These are phyloP conservation scores for Drosophila pachea DNA, from an alignment of 1,140 invertebrate genomes.

Conservation along the genomic window DNA sequence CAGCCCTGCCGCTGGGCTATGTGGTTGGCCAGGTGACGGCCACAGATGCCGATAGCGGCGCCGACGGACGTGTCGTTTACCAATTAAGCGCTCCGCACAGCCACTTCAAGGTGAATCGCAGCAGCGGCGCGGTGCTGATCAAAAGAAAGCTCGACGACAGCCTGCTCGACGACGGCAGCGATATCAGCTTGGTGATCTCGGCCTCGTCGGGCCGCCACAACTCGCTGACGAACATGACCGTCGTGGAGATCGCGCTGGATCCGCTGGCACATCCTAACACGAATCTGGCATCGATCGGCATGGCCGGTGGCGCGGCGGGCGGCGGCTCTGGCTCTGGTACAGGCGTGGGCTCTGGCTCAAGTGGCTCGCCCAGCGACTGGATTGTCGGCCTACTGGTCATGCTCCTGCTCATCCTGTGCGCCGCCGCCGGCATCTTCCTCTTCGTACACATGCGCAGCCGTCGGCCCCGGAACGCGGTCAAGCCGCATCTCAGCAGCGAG, in stretches of 20 bases:
- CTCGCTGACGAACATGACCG: constrained; percentile 90
- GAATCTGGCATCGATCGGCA: constrained; percentile 80
- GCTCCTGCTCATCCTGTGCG: constrained; percentile 88
- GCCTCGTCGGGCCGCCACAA: constrained; percentile 92
- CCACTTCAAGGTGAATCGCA: constrained; percentile 94
- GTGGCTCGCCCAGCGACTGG: constrained; percentile 90
- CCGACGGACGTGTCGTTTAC: constrained; percentile 94
- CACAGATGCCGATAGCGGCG: constrained; percentile 92
- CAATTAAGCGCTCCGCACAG: constrained; percentile 89
- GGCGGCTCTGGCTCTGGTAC: constrained; percentile 78
- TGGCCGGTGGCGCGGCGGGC: constrained; percentile 71
- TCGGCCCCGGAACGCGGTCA: constrained; percentile 88
- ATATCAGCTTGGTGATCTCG: constrained; percentile 88
- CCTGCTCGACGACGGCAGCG: constrained; percentile 81
- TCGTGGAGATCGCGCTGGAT: constrained; percentile 91
- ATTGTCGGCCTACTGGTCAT: constrained; percentile 90
- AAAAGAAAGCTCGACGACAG: constrained; percentile 86
- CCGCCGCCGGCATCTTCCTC: constrained; percentile 89
- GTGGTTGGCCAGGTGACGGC: constrained; percentile 92
- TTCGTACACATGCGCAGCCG: constrained; percentile 91
- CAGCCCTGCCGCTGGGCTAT: constrained; percentile 84
- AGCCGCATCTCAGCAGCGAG: constrained; percentile 86
- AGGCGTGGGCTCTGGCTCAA: constrained; percentile 81
- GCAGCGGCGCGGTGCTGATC: constrained; percentile 91
- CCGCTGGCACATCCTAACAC: constrained; percentile 82